A percentile compares a stretch with the other conserved stretches of the same genome.
Evolutionary conservation across 2,797 vertebrate species (phyloP).

Genomic region (Adelosebastes latens): DNA sequence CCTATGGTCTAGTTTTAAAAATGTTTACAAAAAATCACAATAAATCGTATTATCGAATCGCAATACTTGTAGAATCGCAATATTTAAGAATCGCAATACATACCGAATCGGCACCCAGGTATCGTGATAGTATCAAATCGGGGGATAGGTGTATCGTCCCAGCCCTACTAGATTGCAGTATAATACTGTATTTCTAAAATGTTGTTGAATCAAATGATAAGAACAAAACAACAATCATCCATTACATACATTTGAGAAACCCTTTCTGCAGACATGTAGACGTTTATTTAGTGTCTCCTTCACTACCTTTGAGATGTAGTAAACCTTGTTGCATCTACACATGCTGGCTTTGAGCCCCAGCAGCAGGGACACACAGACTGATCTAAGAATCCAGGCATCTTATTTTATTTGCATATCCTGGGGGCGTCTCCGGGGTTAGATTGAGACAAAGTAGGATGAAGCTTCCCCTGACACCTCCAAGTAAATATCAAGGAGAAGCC

Average conservation of each 20-base stretch:
- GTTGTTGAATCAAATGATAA: neutral
- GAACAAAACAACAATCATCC: neutral
- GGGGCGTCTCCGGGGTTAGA: neutral
- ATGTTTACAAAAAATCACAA: no score
- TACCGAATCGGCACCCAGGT: no score
- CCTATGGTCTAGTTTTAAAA: no score
- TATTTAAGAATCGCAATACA: no score
- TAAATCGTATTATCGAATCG: no score
- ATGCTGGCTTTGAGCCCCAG: neutral
- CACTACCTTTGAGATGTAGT: neutral
- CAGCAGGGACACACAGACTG: neutral
- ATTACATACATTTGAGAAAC: neutral
- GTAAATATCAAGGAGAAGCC: constrained; percentile 9
- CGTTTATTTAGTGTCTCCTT: neutral
- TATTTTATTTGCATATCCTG: constrained; percentile 18
- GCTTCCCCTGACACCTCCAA: neutral
- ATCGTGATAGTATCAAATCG: no score
- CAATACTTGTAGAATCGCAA: no score
- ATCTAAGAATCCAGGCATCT: neutral
- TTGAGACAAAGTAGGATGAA: neutral
- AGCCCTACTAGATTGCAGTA: neutral
- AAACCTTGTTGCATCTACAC: neutral
- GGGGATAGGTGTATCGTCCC: no score
- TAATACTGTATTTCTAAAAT: neutral
- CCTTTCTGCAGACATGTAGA: neutral